phyloP scores from a whole-genome alignment of 2,113 vertebrate species.

The Rhinogobius similis region DNA sequence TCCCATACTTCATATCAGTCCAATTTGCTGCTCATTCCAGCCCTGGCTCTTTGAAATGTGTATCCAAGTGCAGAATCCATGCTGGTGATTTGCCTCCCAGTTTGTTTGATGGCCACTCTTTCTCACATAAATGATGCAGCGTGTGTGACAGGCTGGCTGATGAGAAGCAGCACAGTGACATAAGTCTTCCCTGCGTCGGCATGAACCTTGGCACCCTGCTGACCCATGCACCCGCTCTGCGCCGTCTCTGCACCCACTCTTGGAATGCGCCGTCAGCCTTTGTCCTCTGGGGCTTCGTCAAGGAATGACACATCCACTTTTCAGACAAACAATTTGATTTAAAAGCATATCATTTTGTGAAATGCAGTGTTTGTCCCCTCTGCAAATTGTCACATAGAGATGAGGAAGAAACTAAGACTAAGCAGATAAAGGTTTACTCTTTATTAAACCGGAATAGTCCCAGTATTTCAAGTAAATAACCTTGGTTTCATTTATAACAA shows the following conservation, averaged over 20 bases:
- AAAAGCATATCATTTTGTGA: not conserved
- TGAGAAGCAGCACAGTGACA: conserved; percentile 45
- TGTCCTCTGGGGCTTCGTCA: not conserved
- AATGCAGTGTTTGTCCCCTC: not conserved
- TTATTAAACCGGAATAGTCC: too few species aligned
- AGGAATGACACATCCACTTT: not conserved
- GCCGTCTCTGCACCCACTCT: not conserved
- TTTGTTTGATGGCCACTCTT: conserved; percentile 32
- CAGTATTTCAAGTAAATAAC: too few species aligned
- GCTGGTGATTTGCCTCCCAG: conserved; percentile 28
- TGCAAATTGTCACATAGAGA: not conserved
- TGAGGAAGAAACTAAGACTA: not conserved
- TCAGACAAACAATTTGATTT: not conserved
- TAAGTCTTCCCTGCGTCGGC: conserved; percentile 39
- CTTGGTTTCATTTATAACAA: too few species aligned
- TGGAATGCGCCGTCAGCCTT: not conserved
- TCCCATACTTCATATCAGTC: conserved; percentile 18
- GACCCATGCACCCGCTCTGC: conserved; percentile 35
- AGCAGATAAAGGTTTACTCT: too few species aligned
- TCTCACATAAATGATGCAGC: conserved; percentile 49
- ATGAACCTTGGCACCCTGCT: conserved; percentile 44
- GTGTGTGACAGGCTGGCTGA: conserved; percentile 45
- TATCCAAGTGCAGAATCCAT: not conserved
- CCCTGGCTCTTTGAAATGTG: conserved; percentile 9
- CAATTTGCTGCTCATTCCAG: conserved; percentile 19